Evolutionary conservation across 30 jellyfish, hydroid and myxozoan genomes (phyloP), one percentile per base, ranked within the genome.

Genomic region (Clytia hemisphaerica): DNA sequence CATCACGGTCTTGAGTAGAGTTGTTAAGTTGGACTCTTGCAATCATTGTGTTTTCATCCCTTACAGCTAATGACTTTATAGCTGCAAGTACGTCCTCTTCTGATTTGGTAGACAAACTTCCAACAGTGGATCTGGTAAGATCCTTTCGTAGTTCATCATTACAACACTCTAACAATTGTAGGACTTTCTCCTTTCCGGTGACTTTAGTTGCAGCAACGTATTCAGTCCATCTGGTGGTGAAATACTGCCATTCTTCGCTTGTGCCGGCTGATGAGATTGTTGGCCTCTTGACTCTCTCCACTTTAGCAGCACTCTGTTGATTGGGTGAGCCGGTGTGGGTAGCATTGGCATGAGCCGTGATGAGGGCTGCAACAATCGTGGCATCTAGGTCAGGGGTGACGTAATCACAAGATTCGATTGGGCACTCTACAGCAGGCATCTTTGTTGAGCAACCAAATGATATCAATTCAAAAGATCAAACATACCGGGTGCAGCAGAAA

Each of bases 281-380:
- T 6, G 76, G 76, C n/a, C 76, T 26, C 72, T 35, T 31, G 70
- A 63, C 76, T 21, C n/a, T n/a, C n/a, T n/a, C n/a, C n/a, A n/a
- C n/a, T n/a, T n/a, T n/a, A n/a, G n/a, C n/a, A n/a, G n/a, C n/a
- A n/a, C n/a, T n/a, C n/a, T n/a, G n/a, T n/a, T n/a, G n/a, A n/a
- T n/a, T n/a, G n/a, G n/a, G n/a, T 34, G n/a, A n/a, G n/a, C n/a
- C n/a, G n/a, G n/a, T n/a, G n/a, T n/a, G n/a, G n/a, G n/a, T n/a
- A n/a, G n/a, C n/a, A n/a, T n/a, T n/a, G n/a, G n/a, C n/a, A n/a
- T n/a, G n/a, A n/a, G n/a, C n/a, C n/a, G n/a, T n/a, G n/a, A n/a
- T n/a, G n/a, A n/a, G n/a, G n/a, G n/a, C n/a, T n/a, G n/a, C n/a
- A n/a, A n/a, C n/a, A n/a, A n/a, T n/a, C n/a, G n/a, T n/a, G n/a